Evolutionary conservation across 2,113 vertebrate species (phyloP).

Genomic region (Caretta caretta): DNA sequence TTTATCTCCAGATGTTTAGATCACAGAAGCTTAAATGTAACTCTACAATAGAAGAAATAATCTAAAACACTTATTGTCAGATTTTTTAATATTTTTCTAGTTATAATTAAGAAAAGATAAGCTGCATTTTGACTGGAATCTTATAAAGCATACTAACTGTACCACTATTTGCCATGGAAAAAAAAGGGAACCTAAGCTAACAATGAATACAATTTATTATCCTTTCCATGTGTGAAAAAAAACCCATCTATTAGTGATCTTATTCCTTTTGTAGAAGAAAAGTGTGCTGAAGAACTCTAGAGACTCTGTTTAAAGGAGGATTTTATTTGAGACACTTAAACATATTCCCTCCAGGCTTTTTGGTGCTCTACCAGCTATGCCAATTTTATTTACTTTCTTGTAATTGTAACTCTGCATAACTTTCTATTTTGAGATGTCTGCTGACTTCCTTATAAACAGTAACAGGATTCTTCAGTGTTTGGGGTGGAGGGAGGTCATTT

Average conservation of each 20-base stretch:
- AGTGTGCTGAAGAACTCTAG: background rate
- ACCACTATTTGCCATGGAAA: background rate
- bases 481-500: conserved; percentile 1
- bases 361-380: background rate
- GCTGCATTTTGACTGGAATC: background rate
- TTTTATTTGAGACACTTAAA: background rate
- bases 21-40: background rate
- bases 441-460: conserved; percentile 23
- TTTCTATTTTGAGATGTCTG: conserved; percentile 25
- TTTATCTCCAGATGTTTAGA: background rate
- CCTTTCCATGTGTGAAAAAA: background rate
- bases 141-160: background rate
- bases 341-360: background rate
- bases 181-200: background rate
- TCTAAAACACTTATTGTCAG: background rate
- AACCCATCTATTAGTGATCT: background rate
- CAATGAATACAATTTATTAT: background rate
- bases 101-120: background rate
- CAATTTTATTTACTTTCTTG: conserved; percentile 15
- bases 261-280: background rate
- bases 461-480: conserved; percentile 30
- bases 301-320: background rate
- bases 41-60: background rate
- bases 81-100: background rate
- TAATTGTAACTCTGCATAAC: background rate